Percentiles rank a stretch among this genome's conserved stretches.
Conservation (phyloP, 2,888 invertebrate genomes). For the Acrobasis consociella region DNA sequence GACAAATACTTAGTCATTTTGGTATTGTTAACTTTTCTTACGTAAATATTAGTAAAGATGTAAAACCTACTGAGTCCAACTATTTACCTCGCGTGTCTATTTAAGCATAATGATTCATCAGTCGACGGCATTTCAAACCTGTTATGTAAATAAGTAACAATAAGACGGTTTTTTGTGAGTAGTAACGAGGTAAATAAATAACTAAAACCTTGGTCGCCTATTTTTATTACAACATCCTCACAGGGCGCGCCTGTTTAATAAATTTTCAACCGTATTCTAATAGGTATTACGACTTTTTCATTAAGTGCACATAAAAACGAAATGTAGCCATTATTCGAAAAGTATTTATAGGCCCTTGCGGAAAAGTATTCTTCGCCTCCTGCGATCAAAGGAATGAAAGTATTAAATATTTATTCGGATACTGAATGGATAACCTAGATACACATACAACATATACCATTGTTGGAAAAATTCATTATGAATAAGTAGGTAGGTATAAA, state of each 20-base stretch:
- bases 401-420: too few relatives aligned
- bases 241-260: background rate
- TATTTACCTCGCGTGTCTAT: background rate
- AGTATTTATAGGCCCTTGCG: background rate
- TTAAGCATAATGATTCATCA: background rate
- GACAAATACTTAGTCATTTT: too few relatives aligned
- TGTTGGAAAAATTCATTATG: too few relatives aligned
- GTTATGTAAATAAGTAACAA: constrained; percentile 6
- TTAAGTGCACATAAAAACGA: background rate
- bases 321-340: background rate
- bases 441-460: too few relatives aligned
- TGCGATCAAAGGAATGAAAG: too few relatives aligned
- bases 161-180: background rate
- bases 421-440: too few relatives aligned
- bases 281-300: background rate
- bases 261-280: background rate
- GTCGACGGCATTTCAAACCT: background rate
- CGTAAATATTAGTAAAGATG: too few relatives aligned
- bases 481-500: too few relatives aligned
- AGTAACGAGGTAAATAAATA: background rate
- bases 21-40: too few relatives aligned
- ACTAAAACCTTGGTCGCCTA: background rate
- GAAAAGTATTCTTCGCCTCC: background rate
- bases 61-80: too few relatives aligned
- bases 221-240: background rate